Base-by-base conservation (phyloP, 2,888 invertebrate genomes). In the Callyntrura guangdongensis region DNA sequence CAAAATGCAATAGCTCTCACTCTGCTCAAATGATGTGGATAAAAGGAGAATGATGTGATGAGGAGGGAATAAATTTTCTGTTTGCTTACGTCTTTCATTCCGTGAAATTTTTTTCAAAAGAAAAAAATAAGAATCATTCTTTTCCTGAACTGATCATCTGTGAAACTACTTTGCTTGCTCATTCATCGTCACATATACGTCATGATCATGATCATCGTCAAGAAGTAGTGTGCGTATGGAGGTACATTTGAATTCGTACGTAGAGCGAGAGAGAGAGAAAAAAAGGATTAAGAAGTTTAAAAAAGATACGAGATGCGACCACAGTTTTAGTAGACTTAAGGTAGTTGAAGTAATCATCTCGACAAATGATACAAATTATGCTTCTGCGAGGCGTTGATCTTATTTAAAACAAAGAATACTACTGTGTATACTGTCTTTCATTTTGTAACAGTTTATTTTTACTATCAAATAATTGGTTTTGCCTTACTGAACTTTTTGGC, bases 291-390 rank as follows among this genome's bases (percentile, higher is more conserved):
- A 36, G 36, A 6, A 36, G 36, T 36, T 36, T 36, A 36, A 36
- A 36, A 36, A n/a, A n/a, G 17, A 56, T 17, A 56, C n/a, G n/a
- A n/a, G 3, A 56, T 14, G 14, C 56, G 56, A 11, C 12, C 56
- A 79, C 56, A 79, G 53, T 6, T 79, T 56, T 56, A 14, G 11
- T n/a, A 11, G 27, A 79, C 53, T 79, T 79, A 56, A 79, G 79
- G 79, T 79, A 69, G 69, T 69, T 25, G 17, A 17, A 20, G 61
- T 20, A 61, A 17, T 61, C 17, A 17, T 20, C n/a, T 9, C 74
- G 22, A 3, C 4, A 8, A 0, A 72, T 0, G 47, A 49, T 27
- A 27, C 4, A 11, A 6, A 9, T 47, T 12, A 69, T 14, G 69
- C 11, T 27, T 4, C 69, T 27, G n/a, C n/a, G 9, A 14, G n/a